These are phyloP conservation scores for Myotis davidii DNA, from an alignment of 2,113 vertebrate species.

Conservation along the genomic window DNA sequence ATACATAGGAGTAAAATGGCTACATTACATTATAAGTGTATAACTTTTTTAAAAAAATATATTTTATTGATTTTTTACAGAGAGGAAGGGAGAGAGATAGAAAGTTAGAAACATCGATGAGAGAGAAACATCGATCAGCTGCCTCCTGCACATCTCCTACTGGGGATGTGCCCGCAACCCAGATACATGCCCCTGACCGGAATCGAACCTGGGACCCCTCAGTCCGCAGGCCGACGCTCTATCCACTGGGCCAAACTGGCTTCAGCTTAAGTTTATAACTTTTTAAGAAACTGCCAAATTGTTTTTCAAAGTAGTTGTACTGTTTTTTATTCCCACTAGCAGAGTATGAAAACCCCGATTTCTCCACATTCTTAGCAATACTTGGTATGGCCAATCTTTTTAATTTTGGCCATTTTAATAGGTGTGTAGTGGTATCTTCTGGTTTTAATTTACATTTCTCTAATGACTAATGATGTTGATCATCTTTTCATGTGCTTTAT, in stretches of 20 bases:
- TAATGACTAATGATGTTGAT: not conserved
- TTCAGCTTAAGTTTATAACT: not conserved
- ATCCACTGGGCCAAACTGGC: too few species aligned
- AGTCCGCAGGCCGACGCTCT: too few species aligned
- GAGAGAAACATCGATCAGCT: too few species aligned
- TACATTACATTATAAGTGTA: not conserved
- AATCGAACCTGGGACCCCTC: too few species aligned
- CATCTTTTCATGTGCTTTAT: not conserved
- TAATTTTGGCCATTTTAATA: not conserved
- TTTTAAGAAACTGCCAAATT: not conserved
- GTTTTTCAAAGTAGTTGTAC: not conserved
- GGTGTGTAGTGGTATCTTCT: not conserved
- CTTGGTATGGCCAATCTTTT: not conserved
- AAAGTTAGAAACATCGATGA: too few species aligned
- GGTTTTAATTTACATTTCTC: not conserved
- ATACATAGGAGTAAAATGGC: not conserved
- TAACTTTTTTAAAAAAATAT: too few species aligned
- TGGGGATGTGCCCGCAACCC: too few species aligned
- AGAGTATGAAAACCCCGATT: not conserved
- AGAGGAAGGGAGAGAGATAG: too few species aligned
- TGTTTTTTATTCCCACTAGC: not conserved
- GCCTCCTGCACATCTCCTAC: too few species aligned
- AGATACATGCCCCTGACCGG: too few species aligned
- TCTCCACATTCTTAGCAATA: not conserved
- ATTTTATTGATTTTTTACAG: too few species aligned